Evolutionary conservation across 2,113 vertebrate species (phyloP).

Genomic region (Toxotes chatareus): DNA sequence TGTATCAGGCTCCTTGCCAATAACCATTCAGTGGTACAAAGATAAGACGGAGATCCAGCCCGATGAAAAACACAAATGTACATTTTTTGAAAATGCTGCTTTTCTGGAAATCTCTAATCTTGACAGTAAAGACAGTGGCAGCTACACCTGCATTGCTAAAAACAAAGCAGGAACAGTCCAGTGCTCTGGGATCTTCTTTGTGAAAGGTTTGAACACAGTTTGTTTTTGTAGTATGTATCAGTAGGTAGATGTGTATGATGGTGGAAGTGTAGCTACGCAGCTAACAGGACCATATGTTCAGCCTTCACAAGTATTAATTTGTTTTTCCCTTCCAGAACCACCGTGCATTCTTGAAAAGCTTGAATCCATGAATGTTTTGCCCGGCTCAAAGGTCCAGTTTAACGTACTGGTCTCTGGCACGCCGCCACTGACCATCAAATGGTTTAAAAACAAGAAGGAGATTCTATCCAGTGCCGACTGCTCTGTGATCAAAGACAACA

Average conservation of each 20-base stretch:
- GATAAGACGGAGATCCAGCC: slow-evolving; percentile 90
- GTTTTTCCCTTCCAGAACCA: slow-evolving; percentile 85
- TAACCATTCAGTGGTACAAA: slow-evolving; percentile 95
- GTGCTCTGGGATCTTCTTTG: slow-evolving; percentile 91
- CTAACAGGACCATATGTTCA: not conserved
- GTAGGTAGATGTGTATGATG: not conserved
- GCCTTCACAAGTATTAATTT: not conserved
- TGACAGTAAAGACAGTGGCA: slow-evolving; percentile 90
- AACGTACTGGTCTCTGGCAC: slow-evolving; percentile 91
- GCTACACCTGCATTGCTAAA: slow-evolving; percentile 93
- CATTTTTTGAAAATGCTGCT: slow-evolving; percentile 96
- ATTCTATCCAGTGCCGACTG: slow-evolving; percentile 88
- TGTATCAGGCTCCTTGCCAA: slow-evolving; percentile 95
- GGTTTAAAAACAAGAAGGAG: slow-evolving; percentile 96
- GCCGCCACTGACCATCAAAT: slow-evolving; percentile 92
- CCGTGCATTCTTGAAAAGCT: slow-evolving; percentile 94
- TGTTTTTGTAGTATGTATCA: not conserved
- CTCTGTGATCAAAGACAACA: slow-evolving; percentile 91
- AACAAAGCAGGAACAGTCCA: slow-evolving; percentile 94
- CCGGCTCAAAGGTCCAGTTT: slow-evolving; percentile 91
- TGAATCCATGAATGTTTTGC: slow-evolving; percentile 91
- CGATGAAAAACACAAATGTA: slow-evolving; percentile 93
- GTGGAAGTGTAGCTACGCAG: not conserved
- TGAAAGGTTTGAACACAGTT: slow-evolving; percentile 90
- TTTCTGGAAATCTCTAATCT: slow-evolving; percentile 95